A percentile compares a stretch with the other conserved stretches of the same genome.
These are phyloP conservation scores for Pheosia tremula DNA, from an alignment of 2,888 invertebrate genomes.

Conservation along the genomic window DNA sequence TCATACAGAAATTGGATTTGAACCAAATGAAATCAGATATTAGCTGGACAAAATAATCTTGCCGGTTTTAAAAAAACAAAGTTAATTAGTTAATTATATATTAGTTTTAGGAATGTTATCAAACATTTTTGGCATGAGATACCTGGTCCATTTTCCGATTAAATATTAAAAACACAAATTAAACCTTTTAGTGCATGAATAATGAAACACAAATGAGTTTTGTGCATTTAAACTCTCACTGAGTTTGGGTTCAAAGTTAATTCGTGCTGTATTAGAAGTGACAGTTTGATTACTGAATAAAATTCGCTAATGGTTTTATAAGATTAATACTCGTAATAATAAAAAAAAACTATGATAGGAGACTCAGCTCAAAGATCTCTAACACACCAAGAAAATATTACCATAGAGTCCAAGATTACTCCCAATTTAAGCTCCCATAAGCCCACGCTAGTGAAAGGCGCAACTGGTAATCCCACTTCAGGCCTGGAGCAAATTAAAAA, in stretches of 20 bases:
- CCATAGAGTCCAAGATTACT: background rate
- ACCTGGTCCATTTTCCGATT: background rate
- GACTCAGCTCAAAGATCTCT: too few relatives aligned
- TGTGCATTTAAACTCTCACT: conserved; percentile 4
- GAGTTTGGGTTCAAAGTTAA: conserved; percentile 4
- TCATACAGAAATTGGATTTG: too few relatives aligned
- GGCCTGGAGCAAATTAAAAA: background rate
- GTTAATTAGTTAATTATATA: too few relatives aligned
- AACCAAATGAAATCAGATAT: too few relatives aligned
- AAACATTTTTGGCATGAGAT: too few relatives aligned
- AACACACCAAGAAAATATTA: background rate
- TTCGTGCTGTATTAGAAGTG: background rate
- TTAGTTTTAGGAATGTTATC: too few relatives aligned
- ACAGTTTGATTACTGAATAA: background rate
- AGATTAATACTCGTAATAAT: too few relatives aligned
- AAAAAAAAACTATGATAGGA: too few relatives aligned
- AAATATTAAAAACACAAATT: background rate
- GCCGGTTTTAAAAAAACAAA: too few relatives aligned
- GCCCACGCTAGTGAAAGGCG: background rate
- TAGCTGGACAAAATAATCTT: too few relatives aligned
- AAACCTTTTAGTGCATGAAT: background rate
- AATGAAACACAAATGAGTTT: background rate
- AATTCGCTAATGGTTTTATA: background rate
- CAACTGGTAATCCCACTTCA: background rate
- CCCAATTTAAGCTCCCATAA: background rate